These are phyloP conservation scores for Invenusta paracnida DNA, from an alignment of 2,888 invertebrate species.

Conservation along the genomic window DNA sequence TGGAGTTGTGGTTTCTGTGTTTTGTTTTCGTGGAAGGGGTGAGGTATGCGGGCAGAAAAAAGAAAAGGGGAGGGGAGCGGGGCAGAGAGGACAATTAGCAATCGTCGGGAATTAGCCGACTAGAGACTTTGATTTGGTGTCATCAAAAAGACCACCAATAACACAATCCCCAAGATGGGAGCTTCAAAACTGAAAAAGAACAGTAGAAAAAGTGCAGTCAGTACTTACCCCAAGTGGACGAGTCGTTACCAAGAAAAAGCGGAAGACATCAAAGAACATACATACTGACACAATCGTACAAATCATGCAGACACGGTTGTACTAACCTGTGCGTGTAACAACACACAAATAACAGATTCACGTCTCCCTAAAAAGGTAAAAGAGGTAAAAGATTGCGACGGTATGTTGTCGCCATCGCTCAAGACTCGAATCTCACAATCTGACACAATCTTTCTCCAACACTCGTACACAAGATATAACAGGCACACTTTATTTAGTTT, in stretches of 20 bases:
- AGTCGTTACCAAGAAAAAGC: background rate
- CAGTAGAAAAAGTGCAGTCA: too few relatives aligned
- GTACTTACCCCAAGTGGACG: background rate
- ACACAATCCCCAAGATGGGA: too few relatives aligned
- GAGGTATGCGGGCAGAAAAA: background rate
- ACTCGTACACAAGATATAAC: too few relatives aligned
- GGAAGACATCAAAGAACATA: background rate
- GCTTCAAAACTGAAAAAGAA: too few relatives aligned
- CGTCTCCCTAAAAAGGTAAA: background rate
- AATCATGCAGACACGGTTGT: background rate
- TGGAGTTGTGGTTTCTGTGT: slow-evolving; percentile 20
- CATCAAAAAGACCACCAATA: too few relatives aligned
- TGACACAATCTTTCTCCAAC: background rate
- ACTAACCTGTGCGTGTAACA: background rate
- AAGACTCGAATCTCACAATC: background rate
- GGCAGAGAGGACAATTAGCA: too few relatives aligned
- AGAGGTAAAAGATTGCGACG: background rate
- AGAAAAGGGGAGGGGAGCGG: too few relatives aligned
- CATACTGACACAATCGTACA: background rate
- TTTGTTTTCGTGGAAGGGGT: too few relatives aligned
- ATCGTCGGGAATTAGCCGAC: too few relatives aligned
- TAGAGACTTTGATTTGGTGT: too few relatives aligned
- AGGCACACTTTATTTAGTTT: background rate
- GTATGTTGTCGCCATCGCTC: too few relatives aligned
- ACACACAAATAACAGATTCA: background rate